Evolutionary conservation across 2,113 vertebrate genomes (phyloP).

Genomic region (Manacus vitellinus): DNA sequence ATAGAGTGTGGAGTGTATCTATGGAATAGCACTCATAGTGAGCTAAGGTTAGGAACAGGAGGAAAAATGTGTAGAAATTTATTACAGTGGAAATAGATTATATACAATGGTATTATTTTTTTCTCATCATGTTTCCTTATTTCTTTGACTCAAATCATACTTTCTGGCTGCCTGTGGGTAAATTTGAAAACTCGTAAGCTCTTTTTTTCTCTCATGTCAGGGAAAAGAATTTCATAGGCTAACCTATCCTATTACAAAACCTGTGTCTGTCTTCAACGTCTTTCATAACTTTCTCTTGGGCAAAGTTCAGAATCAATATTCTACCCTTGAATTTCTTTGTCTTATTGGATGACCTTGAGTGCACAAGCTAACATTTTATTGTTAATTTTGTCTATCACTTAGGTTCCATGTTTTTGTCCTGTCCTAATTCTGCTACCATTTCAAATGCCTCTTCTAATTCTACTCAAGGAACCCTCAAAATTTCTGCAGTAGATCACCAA

Average conservation of each 20-base stretch:
- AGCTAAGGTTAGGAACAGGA: background rate
- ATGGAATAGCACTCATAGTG: background rate
- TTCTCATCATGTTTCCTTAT: background rate
- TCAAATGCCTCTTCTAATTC: background rate
- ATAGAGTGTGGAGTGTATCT: background rate
- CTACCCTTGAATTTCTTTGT: background rate
- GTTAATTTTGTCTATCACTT: background rate
- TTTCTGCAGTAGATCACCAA: background rate
- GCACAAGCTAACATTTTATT: background rate
- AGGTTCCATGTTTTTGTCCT: background rate
- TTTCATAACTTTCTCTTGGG: background rate
- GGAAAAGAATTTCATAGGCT: background rate
- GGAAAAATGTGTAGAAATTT: background rate
- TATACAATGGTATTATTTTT: background rate
- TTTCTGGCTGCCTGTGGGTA: background rate
- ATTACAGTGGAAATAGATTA: background rate
- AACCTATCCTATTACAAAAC: background rate
- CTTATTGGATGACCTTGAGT: background rate
- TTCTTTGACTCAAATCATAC: background rate
- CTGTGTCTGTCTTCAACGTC: background rate
- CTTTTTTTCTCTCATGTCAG: background rate
- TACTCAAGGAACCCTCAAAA: background rate
- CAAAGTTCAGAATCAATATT: constrained; percentile 10
- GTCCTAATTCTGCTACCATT: background rate
- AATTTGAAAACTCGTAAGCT: background rate